These are phyloP conservation scores for Polypterus bichir DNA, from an alignment of 2,113 vertebrate species.

Conservation along the genomic window DNA sequence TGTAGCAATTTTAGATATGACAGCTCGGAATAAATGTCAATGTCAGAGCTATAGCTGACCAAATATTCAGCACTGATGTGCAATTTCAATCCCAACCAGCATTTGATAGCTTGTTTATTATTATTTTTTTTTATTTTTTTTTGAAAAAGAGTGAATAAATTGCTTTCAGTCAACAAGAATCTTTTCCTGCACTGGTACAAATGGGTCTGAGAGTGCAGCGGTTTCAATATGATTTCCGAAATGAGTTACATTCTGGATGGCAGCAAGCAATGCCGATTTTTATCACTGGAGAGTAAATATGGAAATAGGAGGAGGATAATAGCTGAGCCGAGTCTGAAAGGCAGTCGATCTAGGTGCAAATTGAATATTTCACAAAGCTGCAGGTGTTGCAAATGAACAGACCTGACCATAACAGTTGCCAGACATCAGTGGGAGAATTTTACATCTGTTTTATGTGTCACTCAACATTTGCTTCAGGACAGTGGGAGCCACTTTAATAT, in stretches of 20 bases:
- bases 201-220: constrained; percentile 11
- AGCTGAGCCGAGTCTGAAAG: constrained; percentile 25
- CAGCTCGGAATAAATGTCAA: constrained; percentile 20
- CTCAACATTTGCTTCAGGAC: not conserved
- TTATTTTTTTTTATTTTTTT: constrained; percentile 7
- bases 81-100: constrained; percentile 20
- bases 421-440: constrained; percentile 28
- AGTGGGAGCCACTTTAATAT: too few relatives aligned
- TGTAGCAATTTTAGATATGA: constrained; percentile 31
- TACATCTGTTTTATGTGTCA: constrained; percentile 24
- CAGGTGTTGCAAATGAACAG: constrained; percentile 32
- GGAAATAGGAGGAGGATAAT: constrained; percentile 34
- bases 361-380: constrained; percentile 1
- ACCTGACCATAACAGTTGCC: constrained; percentile 39
- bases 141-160: constrained; percentile 21
- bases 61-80: constrained; percentile 24
- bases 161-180: constrained; percentile 19
- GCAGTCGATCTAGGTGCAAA: constrained; percentile 30
- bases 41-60: constrained; percentile 22
- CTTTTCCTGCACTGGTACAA: constrained; percentile 12
- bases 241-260: constrained; percentile 16
- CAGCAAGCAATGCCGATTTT: constrained; percentile 24
- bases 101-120: constrained; percentile 29
- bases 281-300: constrained; percentile 34
- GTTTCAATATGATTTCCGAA: constrained; percentile 30